Evolutionary conservation across 2,797 vertebrate genomes (phyloP), one percentile per base, ranked within the genome.

Genomic region (Chelonia mydas): DNA sequence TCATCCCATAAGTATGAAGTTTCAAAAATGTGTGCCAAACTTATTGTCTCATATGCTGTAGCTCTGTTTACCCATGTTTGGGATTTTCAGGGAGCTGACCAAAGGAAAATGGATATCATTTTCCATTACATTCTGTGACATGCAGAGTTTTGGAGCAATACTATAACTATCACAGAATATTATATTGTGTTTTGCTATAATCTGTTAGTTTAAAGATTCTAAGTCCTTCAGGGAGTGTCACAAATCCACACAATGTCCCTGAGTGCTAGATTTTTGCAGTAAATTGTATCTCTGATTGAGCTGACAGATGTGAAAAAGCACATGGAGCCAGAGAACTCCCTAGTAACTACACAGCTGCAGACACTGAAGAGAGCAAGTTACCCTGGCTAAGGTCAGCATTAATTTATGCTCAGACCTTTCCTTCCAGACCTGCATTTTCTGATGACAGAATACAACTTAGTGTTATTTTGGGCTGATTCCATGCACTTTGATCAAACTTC

Each of bases 271-370:
- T 53, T 95, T 95, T 88, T 95, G 25, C 90, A 86, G 89, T 33
- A 61, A 61, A 61, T 95, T 96, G 86, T 95, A 59, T 91, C 86
- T 94, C 86, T 97, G 97, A 97, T 96, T 96, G 96, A 96, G 94
- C 91, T 94, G 93, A 91, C 97, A 97, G 96, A 97, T 97, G 97
- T 97, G 95, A 95, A 97, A 96, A 96, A 94, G 86, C n/a, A 19
- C 50, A 76, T 33, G 23, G 93, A 97, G 95, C 96, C 95, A 97
- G 95, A 97, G 78, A 95, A 96, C 68, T 97, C 94, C 94, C 90
- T 95, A 87, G 94, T 93, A 97, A 96, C 90, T 89, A 86, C 88
- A 93, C 97, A 97, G 96, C 96, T 97, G 96, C 94, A 96, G 92
- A 97, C 93, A 92, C 94, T 92, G 86, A 96, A 96, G 89, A 95